These are phyloP conservation scores for Vireo griseus DNA, from an alignment of 2,797 vertebrate species.

Conservation along the genomic window DNA sequence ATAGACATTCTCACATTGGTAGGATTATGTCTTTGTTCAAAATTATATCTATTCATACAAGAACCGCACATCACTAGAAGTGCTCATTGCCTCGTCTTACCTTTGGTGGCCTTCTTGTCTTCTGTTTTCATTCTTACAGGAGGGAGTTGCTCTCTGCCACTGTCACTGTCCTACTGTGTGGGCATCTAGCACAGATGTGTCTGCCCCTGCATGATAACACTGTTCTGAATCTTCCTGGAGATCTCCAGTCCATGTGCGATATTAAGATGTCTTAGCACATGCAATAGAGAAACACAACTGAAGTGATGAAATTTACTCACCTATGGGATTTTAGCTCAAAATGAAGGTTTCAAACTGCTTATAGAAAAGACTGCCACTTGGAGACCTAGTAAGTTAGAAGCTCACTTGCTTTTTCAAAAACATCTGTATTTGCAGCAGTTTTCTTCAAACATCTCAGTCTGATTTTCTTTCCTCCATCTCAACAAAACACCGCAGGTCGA, in stretches of 20 bases:
- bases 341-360: neutral
- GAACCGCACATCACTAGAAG: rapidly evolving
- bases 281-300: neutral
- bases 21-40: neutral
- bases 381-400: neutral
- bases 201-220: neutral
- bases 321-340: neutral
- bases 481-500: neutral
- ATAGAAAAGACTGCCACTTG: neutral
- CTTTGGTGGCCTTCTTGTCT: neutral
- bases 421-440: neutral
- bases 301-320: neutral
- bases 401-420: neutral
- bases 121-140: neutral
- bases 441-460: neutral
- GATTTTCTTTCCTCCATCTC: neutral
- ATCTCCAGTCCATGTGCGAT: neutral
- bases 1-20: neutral
- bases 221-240: neutral
- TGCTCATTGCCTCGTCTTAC: neutral
- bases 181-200: neutral
- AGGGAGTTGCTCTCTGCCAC: neutral
- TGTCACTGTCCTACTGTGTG: neutral
- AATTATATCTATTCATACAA: neutral
- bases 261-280: neutral